Base-by-base conservation (phyloP, 2,888 invertebrate species). In the Vandiemenella viatica region DNA sequence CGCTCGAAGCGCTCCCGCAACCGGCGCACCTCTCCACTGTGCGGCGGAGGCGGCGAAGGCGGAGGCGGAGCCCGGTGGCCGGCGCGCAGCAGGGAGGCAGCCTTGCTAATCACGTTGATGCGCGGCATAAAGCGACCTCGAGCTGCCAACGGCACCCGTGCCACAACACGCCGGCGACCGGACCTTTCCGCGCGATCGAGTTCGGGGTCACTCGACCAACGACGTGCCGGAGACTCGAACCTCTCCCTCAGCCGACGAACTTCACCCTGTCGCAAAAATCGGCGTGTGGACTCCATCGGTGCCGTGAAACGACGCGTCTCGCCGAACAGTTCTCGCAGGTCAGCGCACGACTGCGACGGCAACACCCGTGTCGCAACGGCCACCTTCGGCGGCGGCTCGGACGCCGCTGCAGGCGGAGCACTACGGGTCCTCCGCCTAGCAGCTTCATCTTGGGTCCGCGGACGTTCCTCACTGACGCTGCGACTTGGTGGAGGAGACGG, bases 81-180 rank as follows among this genome's bases (percentile, higher is more conserved):
- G 1, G 55, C 71, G 70, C 58, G 67, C 43, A 74, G 71, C 23
- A 84, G 66, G 1, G 78, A 73, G 0, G 87, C 88, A 48, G 85
- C 76, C 67, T 89, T 88, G 58, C 88, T 88, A 58, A 89, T 90
- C n/a, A 89, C 79, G 59, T 89, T 87, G 56, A 89, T 88, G 60
- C 84, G 87, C 0, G 89, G 88, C 87, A 89, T 88, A 55, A 79
- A 79, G 13, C 86, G 74, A 61, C 86, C 82, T 48, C 77, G 77
- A 1, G 76, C 69, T 26, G 77, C 71, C 23, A 83, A 67, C 1
- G 79, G 77, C 26, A 75, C 67, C 37, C 75, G 70, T 7, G 76
- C 77, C 45, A 83, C 77, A 17, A 67, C 65, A 37, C 75, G 65
- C 57, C 75, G 74, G 3, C 32, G 10, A 10, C 32, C 32, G 2